A percentile compares a stretch with the other conserved stretches of the same genome.
These are phyloP conservation scores for Pelusios castaneus DNA, from an alignment of 2,113 vertebrate genomes.

Conservation along the genomic window DNA sequence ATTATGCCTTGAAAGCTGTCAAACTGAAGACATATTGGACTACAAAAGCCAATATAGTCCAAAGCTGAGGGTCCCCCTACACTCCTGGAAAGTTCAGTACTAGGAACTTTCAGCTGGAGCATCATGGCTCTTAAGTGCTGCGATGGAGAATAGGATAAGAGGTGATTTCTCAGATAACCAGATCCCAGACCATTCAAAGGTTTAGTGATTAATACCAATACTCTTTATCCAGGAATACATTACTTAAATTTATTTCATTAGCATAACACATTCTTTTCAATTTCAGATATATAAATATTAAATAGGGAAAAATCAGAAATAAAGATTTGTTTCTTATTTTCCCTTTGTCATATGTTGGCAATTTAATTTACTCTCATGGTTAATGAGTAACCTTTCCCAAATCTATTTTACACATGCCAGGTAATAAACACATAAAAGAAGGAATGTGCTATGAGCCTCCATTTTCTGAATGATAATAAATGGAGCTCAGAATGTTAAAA, in stretches of 20 bases:
- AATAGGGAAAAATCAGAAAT: conserved; percentile 40
- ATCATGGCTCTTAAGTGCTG: neutral
- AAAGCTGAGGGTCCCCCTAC: rapidly evolving
- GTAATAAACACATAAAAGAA: neutral
- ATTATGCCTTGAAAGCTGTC: conserved; percentile 14
- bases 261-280: neutral
- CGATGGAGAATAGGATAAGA: neutral
- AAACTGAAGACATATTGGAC: neutral
- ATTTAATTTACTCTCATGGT: conserved; percentile 2
- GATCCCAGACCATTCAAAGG: neutral
- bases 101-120: rapidly evolving
- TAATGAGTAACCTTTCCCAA: conserved; percentile 30
- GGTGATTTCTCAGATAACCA: neutral
- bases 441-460: neutral
- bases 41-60: neutral
- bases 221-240: conserved; percentile 2
- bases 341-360: neutral
- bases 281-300: conserved; percentile 39
- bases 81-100: rapidly evolving
- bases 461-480: neutral
- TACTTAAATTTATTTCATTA: conserved; percentile 21
- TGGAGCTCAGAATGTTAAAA: neutral
- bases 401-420: neutral
- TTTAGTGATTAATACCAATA: neutral
- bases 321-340: conserved; percentile 2